Base-by-base conservation (phyloP, 2,113 vertebrate species). In the Pseudois nayaur region DNA sequence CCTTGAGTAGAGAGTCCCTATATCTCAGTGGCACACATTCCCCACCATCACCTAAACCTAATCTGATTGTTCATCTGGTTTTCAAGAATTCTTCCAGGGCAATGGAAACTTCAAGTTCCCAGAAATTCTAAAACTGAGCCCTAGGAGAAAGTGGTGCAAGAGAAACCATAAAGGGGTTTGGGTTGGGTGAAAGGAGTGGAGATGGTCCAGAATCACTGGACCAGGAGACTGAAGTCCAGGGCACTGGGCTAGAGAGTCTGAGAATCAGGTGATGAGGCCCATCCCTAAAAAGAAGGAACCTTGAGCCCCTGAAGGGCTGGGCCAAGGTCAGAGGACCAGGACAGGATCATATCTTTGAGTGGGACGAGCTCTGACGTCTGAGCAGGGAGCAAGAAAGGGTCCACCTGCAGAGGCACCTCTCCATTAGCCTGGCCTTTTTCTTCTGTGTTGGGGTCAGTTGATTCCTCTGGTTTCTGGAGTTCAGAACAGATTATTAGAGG, bases 401-500 rank as follows among this genome's bases (percentile, higher is more conserved):
- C 85, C 59, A 95, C 74, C 3, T 50, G 97, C 59, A 91, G 52
- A 86, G 95, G 71, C 94, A 98, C 50, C 0, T 97, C 97, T 55
- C 98, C 98, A 59, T 98, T 98, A n/a, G 95, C 95, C 1, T 3
- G 52, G 29, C 45, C 31, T 84, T 98, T 98, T 27, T 21, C 82
- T 78, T 95, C 55, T 76, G 84, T 54, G 48, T 88, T 88, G 67
- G 82, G 43, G 60, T 45, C 92, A 45, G 50, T 8, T 31, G 57
- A 23, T 45, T 94, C 85, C 16, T 98, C 96, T 2, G 54, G 45
- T 64, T 94, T 93, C 85, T 97, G 96, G 55, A 94, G 92, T 54
- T 94, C 96, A 10, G 98, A 96, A 86, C 95, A 97, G 48, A 98
- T 97, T 31, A 97, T 59, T 25, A 98, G 91, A 29, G 99, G 99